Evolutionary conservation across 92 coral and sea anemone genomes (phyloP).

Genomic region (Zoanthus gigantus): DNA sequence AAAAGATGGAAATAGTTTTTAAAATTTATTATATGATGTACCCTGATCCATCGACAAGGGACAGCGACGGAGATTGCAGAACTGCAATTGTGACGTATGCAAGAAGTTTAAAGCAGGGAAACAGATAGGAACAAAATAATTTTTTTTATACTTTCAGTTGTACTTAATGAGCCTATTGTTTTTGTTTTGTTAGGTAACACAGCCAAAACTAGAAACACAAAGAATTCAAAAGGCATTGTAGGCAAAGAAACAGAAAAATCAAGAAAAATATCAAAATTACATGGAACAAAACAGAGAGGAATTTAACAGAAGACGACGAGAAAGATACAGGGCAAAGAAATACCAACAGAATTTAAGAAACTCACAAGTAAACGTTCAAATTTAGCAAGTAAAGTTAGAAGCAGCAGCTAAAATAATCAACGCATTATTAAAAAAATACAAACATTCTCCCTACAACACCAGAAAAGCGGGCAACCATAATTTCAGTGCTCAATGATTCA

Average conservation of each 20-base stretch:
- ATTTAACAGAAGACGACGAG: conserved; percentile 11
- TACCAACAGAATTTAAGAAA: background rate
- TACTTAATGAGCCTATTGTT: background rate
- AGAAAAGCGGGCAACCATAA: conserved; percentile 33
- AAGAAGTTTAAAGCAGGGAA: background rate
- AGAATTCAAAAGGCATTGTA: background rate
- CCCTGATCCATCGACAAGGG: background rate
- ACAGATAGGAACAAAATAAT: background rate
- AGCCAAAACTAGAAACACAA: background rate
- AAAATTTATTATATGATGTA: background rate
- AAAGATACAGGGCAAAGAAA: background rate
- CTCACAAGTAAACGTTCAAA: background rate
- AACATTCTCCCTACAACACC: conserved; percentile 40
- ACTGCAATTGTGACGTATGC: background rate
- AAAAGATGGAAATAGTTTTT: background rate
- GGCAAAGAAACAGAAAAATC: background rate
- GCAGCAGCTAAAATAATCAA: conserved; percentile 29
- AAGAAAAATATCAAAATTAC: background rate
- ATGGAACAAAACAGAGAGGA: background rate
- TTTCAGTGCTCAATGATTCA: conserved; percentile 38
- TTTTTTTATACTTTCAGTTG: background rate
- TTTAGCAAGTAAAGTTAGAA: background rate
- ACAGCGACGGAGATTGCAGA: conserved; percentile 5
- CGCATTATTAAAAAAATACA: conserved; percentile 14
- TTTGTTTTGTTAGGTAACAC: background rate